Evolutionary conservation across 2,888 invertebrate genomes (phyloP), one percentile per base, ranked within the genome.

Genomic region (Troilus luridus): DNA sequence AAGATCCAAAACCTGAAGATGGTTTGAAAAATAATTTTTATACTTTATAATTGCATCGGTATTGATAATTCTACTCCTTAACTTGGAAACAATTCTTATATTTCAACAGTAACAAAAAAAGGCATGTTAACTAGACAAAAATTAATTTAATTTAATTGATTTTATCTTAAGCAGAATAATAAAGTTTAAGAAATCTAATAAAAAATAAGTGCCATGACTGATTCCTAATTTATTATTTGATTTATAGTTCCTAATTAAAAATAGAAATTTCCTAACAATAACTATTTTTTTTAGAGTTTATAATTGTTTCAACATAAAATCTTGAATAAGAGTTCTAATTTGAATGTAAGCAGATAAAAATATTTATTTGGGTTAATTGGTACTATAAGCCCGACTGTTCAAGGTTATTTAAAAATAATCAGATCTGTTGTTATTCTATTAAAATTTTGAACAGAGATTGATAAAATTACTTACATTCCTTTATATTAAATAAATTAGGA

Each of bases 331-430:
- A 24, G 24, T 77, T 77, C 72, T 41, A 17, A 77, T 77, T 41
- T 41, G 0, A 77, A 41, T 17, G 41, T 77, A 77, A 17, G 72
- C 27, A 77, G 41, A 77, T 77, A 77, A 77, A 77, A 77, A 77
- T 77, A 77, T 77, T 77, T 77, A 77, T 77, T 77, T 77, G 72
- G 72, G 72, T 77, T 77, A 77, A 77, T 77, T 41, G 27, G 19
- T 41, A 27, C n/a, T 41, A 77, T 41, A 41, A 41, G 24, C 72
- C 5, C 72, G 27, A 77, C 72, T 17, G 41, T 77, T 77, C 72
- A 77, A 77, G 72, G 72, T 41, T 41, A 77, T 41, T 77, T 77
- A 41, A 77, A 67, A 41, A 77, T 77, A 19, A 77, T 77, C 41
- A 77, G 41, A 77, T 17, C 11, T 27, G 72, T 24, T 24, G 24